These are phyloP conservation scores for Patella depressa DNA, from an alignment of 2,888 invertebrate species.

Conservation along the genomic window DNA sequence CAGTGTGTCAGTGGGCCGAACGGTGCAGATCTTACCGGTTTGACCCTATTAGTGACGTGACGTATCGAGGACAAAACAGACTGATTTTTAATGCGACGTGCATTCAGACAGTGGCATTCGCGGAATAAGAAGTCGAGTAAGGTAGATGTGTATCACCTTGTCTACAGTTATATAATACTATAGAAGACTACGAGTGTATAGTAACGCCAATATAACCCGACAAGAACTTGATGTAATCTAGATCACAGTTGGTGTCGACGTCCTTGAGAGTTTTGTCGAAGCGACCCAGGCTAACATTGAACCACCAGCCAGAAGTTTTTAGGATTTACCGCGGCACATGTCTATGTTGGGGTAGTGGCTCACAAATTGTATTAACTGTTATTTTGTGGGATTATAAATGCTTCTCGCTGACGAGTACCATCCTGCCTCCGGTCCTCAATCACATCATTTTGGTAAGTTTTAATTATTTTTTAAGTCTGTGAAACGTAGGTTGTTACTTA, in stretches of 20 bases:
- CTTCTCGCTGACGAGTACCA: constrained; percentile 19
- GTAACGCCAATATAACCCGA: too few species aligned
- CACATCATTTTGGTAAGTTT: constrained; percentile 15
- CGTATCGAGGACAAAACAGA: not conserved
- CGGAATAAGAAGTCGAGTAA: too few species aligned
- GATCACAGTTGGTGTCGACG: too few species aligned
- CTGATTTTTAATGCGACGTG: not conserved
- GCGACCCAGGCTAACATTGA: too few species aligned
- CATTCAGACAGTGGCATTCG: not conserved
- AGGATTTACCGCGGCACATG: too few species aligned
- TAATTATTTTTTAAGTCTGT: not conserved
- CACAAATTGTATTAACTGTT: not conserved
- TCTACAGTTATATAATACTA: too few species aligned
- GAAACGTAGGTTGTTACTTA: not conserved
- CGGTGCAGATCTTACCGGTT: not conserved
- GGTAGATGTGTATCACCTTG: too few species aligned
- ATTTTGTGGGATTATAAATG: constrained; percentile 17
- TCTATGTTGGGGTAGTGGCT: too few species aligned
- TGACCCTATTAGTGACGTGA: constrained; percentile 7
- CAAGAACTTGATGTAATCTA: too few species aligned
- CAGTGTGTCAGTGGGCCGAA: constrained; percentile 20
- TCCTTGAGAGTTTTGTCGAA: too few species aligned
- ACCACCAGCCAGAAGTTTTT: too few species aligned
- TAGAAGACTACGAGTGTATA: too few species aligned
- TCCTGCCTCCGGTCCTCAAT: constrained; percentile 4